These are phyloP conservation scores for Serrognathus titanus DNA, from an alignment of 2,888 invertebrate genomes.

Conservation along the genomic window DNA sequence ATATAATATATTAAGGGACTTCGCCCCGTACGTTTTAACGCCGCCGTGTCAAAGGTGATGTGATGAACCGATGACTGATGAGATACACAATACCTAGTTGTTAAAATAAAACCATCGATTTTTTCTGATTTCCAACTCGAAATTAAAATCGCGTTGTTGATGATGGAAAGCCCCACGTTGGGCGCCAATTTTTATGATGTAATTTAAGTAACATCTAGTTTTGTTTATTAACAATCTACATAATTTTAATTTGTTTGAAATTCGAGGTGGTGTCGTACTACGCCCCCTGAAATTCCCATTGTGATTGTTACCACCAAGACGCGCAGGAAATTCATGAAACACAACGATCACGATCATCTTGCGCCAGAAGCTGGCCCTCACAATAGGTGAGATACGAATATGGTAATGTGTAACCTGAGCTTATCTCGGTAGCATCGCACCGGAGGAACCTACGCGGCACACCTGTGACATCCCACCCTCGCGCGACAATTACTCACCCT, in stretches of 20 bases:
- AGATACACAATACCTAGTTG: too few species aligned
- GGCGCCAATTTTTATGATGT: too few species aligned
- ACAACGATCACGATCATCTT: constrained; percentile 16
- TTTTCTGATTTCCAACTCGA: too few species aligned
- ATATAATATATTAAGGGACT: constrained; percentile 26
- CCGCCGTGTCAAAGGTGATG: constrained; percentile 28
- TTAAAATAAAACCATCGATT: too few species aligned
- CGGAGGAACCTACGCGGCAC: constrained; percentile 22
- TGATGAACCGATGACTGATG: neutral
- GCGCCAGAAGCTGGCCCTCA: constrained; percentile 12
- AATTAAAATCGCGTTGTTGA: too few species aligned
- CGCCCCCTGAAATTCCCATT: neutral
- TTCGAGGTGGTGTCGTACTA: too few species aligned
- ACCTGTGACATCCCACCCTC: constrained; percentile 23
- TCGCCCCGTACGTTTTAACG: constrained; percentile 28
- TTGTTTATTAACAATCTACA: too few species aligned
- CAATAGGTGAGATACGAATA: constrained; percentile 21
- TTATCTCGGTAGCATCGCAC: constrained; percentile 21
- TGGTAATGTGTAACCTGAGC: constrained; percentile 26
- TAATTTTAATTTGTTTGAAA: too few species aligned
- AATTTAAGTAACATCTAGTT: too few species aligned
- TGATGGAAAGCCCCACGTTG: too few species aligned
- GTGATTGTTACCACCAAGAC: constrained; percentile 5
- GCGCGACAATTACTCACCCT: constrained; percentile 21
- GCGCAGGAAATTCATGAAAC: constrained; percentile 14